Base-by-base conservation (phyloP, 2,797 vertebrate genomes). In the Staurois parvus region DNA sequence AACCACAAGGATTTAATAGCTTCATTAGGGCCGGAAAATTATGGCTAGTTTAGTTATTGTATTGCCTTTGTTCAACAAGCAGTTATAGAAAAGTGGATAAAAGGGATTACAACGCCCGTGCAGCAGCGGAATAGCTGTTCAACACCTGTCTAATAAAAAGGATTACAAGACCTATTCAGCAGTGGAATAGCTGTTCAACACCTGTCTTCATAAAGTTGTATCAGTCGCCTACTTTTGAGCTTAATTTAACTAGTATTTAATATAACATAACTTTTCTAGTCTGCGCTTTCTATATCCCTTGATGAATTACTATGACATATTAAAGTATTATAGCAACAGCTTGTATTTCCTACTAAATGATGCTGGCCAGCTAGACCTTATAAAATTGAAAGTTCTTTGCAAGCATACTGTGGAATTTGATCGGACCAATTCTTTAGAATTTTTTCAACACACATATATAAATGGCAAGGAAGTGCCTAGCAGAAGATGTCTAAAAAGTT, bases 1-100 rank as follows among this genome's bases (percentile, higher is more conserved):
- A 87, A 87, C 74, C 74, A 79, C 81, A 83, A 79, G 68, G 73
- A 83, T 83, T 87, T 79, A 87, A 87, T 74, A 83, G 85, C 74
- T 78, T 87, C 75, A 83, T 87, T 79, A 87, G 76, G 69, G 28
- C 40, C 40, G 9, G 45, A 42, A 69, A 83, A 87, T 87, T 87
- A 83, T 87, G 75, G 75, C 74, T 79, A 79, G 67, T 83, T 80
- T 83, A 83, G 59, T 62, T 59, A 68, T 79, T 83, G 59, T 66
- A 68, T 79, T 83, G 85, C 56, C 37, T 72, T 83, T 82, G 69
- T 85, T 81, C 37, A 75, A 76, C 66, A 67, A 69, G 78, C 77
- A 40, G 78, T 74, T 79, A 80, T 68, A 79, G 56, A 85, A 75
- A 73, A 67, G 64, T 80, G 77, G 59, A 80, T 80, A 75, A 79